phyloP scores from a whole-genome alignment of 2,888 invertebrate genomes.

The Leptopilina myrica region DNA sequence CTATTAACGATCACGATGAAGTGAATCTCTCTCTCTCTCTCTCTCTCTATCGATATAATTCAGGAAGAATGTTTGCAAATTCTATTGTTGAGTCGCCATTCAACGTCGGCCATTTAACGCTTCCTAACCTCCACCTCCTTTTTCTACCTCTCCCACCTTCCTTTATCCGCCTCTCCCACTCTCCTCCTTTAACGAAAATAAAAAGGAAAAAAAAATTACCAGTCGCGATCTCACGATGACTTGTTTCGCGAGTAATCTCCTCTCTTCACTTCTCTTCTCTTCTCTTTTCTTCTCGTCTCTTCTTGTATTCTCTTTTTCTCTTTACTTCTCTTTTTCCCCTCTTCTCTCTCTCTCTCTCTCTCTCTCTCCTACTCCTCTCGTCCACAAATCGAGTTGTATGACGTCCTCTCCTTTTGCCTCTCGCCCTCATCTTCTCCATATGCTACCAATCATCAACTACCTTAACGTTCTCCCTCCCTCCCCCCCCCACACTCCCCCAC shows the following conservation, averaged over 20 bases:
- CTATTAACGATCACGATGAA: constrained; percentile 55
- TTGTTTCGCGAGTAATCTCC: constrained; percentile 43
- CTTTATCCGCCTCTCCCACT: background rate
- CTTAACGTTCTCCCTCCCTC: constrained; percentile 21
- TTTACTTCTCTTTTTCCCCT: too few species aligned
- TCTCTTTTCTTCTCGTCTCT: too few species aligned
- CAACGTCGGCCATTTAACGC: constrained; percentile 58
- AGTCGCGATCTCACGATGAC: constrained; percentile 37
- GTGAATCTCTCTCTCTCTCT: constrained; percentile 13
- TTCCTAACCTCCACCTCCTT: constrained; percentile 38
- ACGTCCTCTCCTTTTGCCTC: background rate
- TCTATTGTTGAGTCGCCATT: constrained; percentile 63
- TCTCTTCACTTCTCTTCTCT: constrained; percentile 19
- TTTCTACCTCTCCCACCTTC: constrained; percentile 22
- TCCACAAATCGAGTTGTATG: background rate
- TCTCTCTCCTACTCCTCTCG: background rate
- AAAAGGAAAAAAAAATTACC: background rate
- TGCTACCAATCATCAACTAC: constrained; percentile 26
- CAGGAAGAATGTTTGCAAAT: constrained; percentile 64
- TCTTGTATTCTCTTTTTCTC: too few species aligned
- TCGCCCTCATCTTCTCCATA: background rate
- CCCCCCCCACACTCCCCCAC: too few species aligned
- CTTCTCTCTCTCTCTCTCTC: too few species aligned
- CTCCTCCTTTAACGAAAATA: background rate
- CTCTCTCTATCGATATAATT: constrained; percentile 45